phyloP scores from a whole-genome alignment of 2,113 vertebrate species.

The Cairina moschata region DNA sequence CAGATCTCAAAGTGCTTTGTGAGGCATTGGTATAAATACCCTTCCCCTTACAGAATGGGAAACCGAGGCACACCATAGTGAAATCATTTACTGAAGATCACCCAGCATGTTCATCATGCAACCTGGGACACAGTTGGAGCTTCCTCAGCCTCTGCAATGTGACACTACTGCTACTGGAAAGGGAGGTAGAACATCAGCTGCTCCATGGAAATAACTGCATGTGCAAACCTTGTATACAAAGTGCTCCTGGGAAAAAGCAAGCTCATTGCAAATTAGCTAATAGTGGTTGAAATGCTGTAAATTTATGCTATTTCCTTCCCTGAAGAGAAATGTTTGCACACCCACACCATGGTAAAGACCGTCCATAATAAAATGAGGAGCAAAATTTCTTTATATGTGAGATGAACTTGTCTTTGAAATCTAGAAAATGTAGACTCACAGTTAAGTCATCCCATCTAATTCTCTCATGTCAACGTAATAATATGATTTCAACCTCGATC shows the following conservation, averaged over 20 bases:
- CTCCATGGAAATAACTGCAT: not conserved
- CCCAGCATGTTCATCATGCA: not conserved
- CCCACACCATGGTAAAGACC: not conserved
- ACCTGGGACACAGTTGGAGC: fast-evolving
- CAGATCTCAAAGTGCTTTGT: not conserved
- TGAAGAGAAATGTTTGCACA: not conserved
- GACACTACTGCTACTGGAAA: not conserved
- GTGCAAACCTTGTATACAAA: not conserved
- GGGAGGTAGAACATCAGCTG: not conserved
- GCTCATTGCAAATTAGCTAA: not conserved
- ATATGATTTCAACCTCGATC: not conserved
- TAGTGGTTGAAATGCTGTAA: not conserved
- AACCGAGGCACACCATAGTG: not conserved
- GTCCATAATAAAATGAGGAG: not conserved
- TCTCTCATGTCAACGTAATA: not conserved
- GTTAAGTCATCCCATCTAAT: not conserved
- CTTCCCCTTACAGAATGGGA: not conserved
- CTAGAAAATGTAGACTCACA: not conserved
- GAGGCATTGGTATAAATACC: not conserved
- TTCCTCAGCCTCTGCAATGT: not conserved
- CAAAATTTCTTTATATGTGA: not conserved
- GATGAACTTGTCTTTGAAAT: not conserved
- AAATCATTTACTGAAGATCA: not conserved
- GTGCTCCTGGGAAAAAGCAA: not conserved
- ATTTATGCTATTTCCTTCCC: not conserved